Base-by-base conservation (phyloP, 2,797 vertebrate genomes). In the Spondyliosoma cantharus region DNA sequence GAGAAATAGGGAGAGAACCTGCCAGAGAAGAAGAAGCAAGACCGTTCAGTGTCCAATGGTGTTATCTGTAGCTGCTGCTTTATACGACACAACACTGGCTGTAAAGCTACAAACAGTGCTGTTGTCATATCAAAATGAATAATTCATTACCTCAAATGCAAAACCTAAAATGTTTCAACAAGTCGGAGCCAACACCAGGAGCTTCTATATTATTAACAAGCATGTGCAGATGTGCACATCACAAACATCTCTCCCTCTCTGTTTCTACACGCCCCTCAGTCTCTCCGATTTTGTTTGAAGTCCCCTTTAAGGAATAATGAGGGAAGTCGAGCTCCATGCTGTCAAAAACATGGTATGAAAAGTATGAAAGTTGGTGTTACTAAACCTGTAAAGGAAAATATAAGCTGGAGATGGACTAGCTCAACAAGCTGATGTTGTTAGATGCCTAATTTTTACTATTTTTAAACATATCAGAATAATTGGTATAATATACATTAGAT, bases 201-300 rank as follows among this genome's bases (percentile, higher is more conserved):
- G 7, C 48, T 65, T 64, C 11, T 53, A 0, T 60, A 67, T 67
- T 29, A 63, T 59, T 67, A 61, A 75, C 37, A 52, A 25, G 43
- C 3, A 12, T 8, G 4, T 25, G 56, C 46, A 66, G 19, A 71
- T 32, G 12, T 54, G 29, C 43, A 48, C 49, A 25, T 65, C 46
- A 53, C 25, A 53, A 37, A 58, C 2, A 0, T 65, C n/a, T 67
- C 61, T 19, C 52, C 22, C 54, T 48, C 16, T 71, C 19, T 66
- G 54, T 56, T 57, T 8, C n/a, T 19, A 46, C 46, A 37, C 46
- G 15, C 29, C 49, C 60, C 45, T 60, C 43, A 69, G 32, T 24
- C 60, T 54, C 53, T 67, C 46, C 73, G n/a, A 77, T 50, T 68
- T 48, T 14, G 57, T 78, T 62, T 78, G 59, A 75, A 67, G 45